Evolutionary conservation across 1,140 invertebrate species (phyloP).

Genomic region (Lithobius niger): DNA sequence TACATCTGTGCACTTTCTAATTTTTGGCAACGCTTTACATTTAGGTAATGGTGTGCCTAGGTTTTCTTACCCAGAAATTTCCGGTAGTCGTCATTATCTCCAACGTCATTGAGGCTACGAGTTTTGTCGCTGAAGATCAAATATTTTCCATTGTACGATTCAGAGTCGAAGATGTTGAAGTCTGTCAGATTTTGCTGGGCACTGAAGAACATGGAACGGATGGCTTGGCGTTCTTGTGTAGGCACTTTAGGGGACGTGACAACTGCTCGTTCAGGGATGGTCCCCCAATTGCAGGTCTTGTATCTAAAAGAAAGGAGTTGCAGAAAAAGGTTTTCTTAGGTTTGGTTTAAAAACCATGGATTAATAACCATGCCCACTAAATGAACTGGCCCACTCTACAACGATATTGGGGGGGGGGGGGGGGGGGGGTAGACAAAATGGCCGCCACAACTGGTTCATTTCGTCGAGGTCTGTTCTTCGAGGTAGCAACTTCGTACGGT

Average conservation of each 20-base stretch:
- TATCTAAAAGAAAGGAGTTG: conserved; percentile 16
- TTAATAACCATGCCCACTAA: too few relatives aligned
- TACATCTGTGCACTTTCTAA: neutral
- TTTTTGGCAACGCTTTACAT: neutral
- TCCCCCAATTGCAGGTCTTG: conserved; percentile 35
- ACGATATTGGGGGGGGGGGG: too few relatives aligned
- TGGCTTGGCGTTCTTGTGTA: conserved; percentile 14
- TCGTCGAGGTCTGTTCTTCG: too few relatives aligned
- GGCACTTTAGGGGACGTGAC: conserved; percentile 22
- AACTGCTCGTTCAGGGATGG: conserved; percentile 31
- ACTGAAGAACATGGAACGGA: conserved; percentile 19
- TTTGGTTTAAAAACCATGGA: too few relatives aligned
- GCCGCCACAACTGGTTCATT: too few relatives aligned
- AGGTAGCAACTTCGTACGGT: too few relatives aligned
- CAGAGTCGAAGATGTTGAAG: conserved; percentile 11
- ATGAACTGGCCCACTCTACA: too few relatives aligned
- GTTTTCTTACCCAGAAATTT: neutral
- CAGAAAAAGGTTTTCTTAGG: neutral
- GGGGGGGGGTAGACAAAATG: too few relatives aligned
- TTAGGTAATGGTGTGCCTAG: neutral
- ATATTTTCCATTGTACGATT: conserved; percentile 1
- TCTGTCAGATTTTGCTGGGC: neutral
- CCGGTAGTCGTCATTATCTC: conserved; percentile 2
- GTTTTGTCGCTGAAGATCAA: conserved; percentile 6
- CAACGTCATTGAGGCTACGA: neutral